Base-by-base conservation (phyloP, 2,797 vertebrate species). In the Allobates femoralis region DNA sequence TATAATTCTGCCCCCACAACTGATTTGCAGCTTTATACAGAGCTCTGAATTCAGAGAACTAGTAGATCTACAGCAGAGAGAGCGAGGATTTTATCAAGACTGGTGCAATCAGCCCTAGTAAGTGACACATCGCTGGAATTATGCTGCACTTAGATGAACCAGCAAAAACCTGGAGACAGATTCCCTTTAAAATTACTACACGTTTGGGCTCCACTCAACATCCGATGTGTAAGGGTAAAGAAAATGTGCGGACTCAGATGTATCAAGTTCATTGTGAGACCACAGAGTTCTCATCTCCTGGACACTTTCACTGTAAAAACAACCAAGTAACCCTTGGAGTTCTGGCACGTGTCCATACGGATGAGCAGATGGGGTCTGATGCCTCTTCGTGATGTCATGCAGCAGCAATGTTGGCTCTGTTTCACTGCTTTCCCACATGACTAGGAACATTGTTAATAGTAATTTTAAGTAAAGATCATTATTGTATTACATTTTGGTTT, bases 361-460 rank as follows among this genome's bases (percentile, higher is more conserved):
- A 74, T 74, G 71, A 74, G 71, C 71, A 46, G 71, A 74, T 16
- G 16, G 23, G 69, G 34, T 73, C 28, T 64, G 26, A 14, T 5
- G 26, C 28, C 28, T 62, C n/a, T 26, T 26, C 66, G 37, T 74
- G 37, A 74, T 46, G 41, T 74, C 71, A 74, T 50, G 37, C 37
- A n/a, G 71, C 71, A 74, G 71, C 41, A 50, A 74, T 74, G 37
- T 16, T 74, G 71, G 71, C 71, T 50, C 12, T 26, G 41, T 46
- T 50, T 50, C n/a, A 26, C 71, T 15, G 23, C 41, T 26, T 26
- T 41, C 12, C 71, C 71, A 50, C 71, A 74, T 26, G n/a, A 14
- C n/a, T 46, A 19, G 41, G 41, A 74, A 74, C n/a, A 50, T 41
- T n/a, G 34, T 14, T 73, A 73, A 50, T 26, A 74, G 71, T 50